Conservation (phyloP, 2,797 vertebrate genomes). For the Catostomus latipinnis region DNA sequence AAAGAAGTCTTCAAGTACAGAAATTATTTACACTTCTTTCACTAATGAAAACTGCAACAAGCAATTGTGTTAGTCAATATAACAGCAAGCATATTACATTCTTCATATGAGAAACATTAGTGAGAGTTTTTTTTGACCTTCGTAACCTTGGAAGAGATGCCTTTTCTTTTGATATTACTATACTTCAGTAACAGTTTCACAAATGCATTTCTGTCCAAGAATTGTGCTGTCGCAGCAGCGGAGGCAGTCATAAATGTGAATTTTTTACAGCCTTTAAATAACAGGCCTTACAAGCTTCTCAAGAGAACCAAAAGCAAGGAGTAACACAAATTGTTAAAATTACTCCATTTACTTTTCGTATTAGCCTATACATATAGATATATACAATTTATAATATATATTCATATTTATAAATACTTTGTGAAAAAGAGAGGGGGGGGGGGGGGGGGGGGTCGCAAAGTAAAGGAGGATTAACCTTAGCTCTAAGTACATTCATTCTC, state of each 20-base stretch:
- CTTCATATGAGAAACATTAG: constrained; percentile 69
- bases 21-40: constrained; percentile 75
- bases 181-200: constrained; percentile 55
- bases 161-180: constrained; percentile 53
- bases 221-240: constrained; percentile 26
- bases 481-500: constrained; percentile 58
- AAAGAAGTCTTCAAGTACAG: constrained; percentile 83
- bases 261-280: constrained; percentile 31
- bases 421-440: constrained; percentile 65
- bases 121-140: constrained; percentile 59
- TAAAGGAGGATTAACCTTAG: constrained; percentile 74
- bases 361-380: constrained; percentile 76
- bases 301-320: constrained; percentile 55
- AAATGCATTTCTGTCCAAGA: constrained; percentile 49
- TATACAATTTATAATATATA: constrained; percentile 66
- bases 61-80: constrained; percentile 75
- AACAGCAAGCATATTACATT: constrained; percentile 81
- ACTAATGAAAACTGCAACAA: constrained; percentile 69
- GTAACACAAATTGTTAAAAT: constrained; percentile 58
- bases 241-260: constrained; percentile 19
- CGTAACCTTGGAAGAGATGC: constrained; percentile 53
- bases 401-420: constrained; percentile 65
- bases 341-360: constrained; percentile 71
- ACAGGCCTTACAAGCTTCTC: constrained; percentile 46
- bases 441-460: constrained; percentile 1